These are phyloP conservation scores for Vulpes lagopus DNA, from an alignment of 2,113 vertebrate species.

Conservation along the genomic window DNA sequence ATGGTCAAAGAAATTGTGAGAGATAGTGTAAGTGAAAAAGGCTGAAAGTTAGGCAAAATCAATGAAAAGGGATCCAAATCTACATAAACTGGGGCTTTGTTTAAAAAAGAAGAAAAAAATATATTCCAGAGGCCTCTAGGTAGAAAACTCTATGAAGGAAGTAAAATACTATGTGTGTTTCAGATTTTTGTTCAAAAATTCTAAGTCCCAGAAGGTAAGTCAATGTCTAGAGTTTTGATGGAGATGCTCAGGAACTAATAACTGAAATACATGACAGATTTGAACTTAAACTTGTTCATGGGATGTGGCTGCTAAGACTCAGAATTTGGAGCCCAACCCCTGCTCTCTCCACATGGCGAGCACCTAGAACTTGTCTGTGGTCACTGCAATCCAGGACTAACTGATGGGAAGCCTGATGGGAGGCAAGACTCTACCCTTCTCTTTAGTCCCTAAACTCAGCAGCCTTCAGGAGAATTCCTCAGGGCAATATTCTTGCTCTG, in stretches of 20 bases:
- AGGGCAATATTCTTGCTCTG: neutral
- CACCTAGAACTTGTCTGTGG: neutral
- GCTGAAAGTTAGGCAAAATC: neutral
- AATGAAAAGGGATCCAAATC: neutral
- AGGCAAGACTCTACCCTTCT: neutral
- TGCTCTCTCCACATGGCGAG: neutral
- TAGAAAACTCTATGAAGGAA: neutral
- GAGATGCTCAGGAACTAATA: neutral
- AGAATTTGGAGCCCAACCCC: neutral
- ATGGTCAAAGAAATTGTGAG: neutral
- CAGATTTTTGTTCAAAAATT: neutral
- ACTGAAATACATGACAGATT: neutral
- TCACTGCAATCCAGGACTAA: neutral
- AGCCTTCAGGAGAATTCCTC: neutral
- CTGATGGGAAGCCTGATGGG: neutral
- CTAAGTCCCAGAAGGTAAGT: neutral
- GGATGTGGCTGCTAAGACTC: neutral
- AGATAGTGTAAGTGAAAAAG: neutral
- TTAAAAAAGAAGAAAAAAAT: neutral
- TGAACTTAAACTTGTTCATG: neutral
- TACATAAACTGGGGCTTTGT: neutral
- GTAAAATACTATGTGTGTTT: neutral
- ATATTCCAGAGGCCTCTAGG: neutral
- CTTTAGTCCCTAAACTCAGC: neutral
- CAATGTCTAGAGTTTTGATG: neutral